Conservation (phyloP, 1,140 invertebrate genomes). For the Drosophila busckii region DNA sequence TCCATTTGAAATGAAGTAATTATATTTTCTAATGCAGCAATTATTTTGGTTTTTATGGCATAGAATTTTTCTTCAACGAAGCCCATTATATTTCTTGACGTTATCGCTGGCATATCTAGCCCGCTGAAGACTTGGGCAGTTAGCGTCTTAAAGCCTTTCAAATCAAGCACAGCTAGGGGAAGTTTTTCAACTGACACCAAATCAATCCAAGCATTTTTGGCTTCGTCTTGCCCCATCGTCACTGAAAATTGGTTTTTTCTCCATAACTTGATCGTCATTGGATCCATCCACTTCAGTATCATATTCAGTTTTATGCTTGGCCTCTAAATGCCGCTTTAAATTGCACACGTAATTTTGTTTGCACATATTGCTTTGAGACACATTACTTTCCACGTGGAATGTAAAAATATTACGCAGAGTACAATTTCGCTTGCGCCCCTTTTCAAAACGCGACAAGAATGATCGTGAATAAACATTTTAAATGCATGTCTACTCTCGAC, state of each 20-base stretch:
- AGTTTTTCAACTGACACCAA: background rate
- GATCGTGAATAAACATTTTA: background rate
- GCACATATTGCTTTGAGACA: background rate
- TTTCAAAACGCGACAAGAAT: background rate
- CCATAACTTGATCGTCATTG: background rate
- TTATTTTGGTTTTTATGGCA: background rate
- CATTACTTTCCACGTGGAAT: conserved; percentile 3
- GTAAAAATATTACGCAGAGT: background rate
- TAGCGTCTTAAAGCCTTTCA: background rate
- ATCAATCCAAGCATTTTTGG: background rate
- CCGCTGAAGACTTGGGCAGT: background rate
- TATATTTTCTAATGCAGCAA: background rate
- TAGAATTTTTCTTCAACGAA: background rate
- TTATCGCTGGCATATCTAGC: background rate
- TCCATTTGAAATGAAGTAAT: background rate
- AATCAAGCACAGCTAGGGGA: background rate
- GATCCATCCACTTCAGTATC: background rate
- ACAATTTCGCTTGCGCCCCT: conserved; percentile 1
- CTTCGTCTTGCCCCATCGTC: background rate
- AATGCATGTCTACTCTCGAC: background rate
- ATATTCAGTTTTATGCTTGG: background rate
- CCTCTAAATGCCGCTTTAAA: background rate
- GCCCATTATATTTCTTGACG: background rate
- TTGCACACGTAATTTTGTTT: background rate
- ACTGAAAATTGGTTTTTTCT: background rate